phyloP scores from a whole-genome alignment of 2,797 vertebrate species.

The Cynopterus sphinx region DNA sequence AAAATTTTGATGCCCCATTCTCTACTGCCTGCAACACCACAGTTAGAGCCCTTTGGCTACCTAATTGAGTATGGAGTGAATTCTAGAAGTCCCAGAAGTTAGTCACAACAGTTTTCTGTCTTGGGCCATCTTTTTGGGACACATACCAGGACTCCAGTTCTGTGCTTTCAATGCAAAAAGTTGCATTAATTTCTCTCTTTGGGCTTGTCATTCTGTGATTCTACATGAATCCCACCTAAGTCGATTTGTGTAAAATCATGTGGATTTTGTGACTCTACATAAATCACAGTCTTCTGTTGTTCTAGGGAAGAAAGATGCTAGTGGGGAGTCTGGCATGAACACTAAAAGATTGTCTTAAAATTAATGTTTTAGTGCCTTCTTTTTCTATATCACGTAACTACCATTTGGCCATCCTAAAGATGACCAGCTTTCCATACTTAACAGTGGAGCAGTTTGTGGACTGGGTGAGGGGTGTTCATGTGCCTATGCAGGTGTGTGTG shows the following conservation, averaged over 20 bases:
- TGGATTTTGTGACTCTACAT: neutral
- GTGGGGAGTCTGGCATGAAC: neutral
- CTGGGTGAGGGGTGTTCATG: neutral
- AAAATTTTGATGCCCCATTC: neutral
- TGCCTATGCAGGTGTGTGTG: neutral
- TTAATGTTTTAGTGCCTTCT: neutral
- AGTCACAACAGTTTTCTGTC: neutral
- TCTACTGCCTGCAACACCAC: neutral
- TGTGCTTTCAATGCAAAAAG: neutral
- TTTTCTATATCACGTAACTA: neutral
- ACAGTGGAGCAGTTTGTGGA: neutral
- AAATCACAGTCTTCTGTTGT: neutral
- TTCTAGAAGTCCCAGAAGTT: conserved; percentile 7
- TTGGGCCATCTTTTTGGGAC: neutral
- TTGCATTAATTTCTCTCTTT: neutral
- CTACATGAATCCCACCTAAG: neutral
- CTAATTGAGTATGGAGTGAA: neutral
- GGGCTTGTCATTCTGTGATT: conserved; percentile 25
- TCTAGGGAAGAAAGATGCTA: neutral
- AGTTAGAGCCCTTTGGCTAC: neutral
- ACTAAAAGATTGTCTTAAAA: neutral
- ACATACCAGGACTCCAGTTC: neutral
- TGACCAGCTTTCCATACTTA: neutral
- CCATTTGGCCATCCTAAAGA: neutral
- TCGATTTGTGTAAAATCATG: neutral